phyloP scores from a whole-genome alignment of 1,140 invertebrate species.

The Rhyacophila brunnea region DNA sequence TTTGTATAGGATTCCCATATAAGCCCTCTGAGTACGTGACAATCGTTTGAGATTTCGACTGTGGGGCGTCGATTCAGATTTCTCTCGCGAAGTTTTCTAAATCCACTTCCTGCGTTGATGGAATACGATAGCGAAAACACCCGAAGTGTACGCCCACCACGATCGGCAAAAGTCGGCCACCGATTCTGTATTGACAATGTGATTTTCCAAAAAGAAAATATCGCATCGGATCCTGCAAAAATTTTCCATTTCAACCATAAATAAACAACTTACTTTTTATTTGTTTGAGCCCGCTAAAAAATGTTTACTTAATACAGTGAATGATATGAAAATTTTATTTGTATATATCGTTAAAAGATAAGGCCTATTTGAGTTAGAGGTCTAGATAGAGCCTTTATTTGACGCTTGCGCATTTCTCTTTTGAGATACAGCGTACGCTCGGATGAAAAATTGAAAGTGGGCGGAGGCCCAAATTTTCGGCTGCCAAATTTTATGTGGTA shows the following conservation, averaged over 20 bases:
- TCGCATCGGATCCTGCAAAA: no score
- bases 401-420: background rate
- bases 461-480: background rate
- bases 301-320: no score
- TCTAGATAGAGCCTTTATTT: no score
- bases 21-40: constrained; percentile 11
- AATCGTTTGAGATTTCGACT: background rate
- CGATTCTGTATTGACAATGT: background rate
- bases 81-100: background rate
- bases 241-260: no score
- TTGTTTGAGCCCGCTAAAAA: no score
- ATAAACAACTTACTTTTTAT: no score
- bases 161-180: background rate
- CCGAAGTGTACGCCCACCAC: background rate
- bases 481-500: no score
- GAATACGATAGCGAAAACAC: background rate
- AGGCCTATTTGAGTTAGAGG: no score
- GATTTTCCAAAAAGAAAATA: background rate
- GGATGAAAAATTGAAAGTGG: background rate
- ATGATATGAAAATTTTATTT: no score
- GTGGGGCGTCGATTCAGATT: background rate
- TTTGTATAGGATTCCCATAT: background rate
- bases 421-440: background rate
- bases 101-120: background rate
- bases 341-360: no score